Conservation (phyloP, 2,113 vertebrate species). For the Microcebus lehilahytsara region DNA sequence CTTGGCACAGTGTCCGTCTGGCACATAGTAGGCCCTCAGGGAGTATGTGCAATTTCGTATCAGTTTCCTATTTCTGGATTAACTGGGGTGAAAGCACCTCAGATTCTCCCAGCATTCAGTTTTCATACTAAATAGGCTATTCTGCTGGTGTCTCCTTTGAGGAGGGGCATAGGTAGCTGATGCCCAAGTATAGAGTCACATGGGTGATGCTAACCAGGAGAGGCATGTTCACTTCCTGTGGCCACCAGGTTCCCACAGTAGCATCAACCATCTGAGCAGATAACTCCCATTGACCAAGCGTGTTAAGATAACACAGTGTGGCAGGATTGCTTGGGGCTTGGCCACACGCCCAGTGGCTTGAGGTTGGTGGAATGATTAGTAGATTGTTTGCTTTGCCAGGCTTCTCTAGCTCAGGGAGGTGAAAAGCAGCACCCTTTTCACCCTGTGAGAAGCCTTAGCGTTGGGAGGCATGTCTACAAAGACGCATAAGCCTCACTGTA, state of each 20-base stretch:
- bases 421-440: neutral
- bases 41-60: neutral
- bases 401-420: neutral
- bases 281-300: neutral
- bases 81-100: neutral
- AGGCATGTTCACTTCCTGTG: conserved; percentile 29
- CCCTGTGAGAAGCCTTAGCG: neutral
- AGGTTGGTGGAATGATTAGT: neutral
- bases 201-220: neutral
- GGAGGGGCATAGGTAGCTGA: neutral
- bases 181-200: neutral
- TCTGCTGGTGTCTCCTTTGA: neutral
- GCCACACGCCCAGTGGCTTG: neutral
- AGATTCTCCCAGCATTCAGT: neutral
- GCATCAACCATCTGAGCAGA: neutral
- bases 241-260: neutral
- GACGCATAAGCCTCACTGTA: neutral
- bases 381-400: neutral
- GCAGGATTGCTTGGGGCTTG: conserved; percentile 12
- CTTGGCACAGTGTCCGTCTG: neutral
- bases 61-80: neutral
- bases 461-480: neutral
- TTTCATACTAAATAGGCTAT: neutral
- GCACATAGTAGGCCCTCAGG: neutral
- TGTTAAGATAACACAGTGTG: conserved; percentile 27